These are phyloP conservation scores for Halichondria panicea DNA, from an alignment of 37 sponge, comb jelly and placozoan species.

Conservation along the genomic window DNA sequence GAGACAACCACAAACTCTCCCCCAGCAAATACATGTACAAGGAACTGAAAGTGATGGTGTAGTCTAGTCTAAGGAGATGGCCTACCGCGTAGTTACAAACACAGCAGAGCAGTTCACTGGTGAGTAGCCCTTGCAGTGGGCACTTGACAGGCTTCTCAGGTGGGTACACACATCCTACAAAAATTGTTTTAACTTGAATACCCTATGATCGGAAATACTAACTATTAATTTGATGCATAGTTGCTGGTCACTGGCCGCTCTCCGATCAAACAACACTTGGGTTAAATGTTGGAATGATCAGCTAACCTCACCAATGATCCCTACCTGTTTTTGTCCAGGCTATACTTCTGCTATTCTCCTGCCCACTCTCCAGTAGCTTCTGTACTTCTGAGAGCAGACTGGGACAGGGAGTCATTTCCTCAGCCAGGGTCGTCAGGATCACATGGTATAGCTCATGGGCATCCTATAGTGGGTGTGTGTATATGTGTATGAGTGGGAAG, in stretches of 20 bases:
- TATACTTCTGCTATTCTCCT: background rate
- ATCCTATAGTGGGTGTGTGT: conserved; percentile 39
- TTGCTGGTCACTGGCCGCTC: background rate
- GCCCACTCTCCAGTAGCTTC: background rate
- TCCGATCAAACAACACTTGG: background rate
- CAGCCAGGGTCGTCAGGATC: conserved; percentile 54
- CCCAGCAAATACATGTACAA: background rate
- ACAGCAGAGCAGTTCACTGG: conserved; percentile 56
- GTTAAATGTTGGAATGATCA: background rate
- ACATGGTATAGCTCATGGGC: conserved; percentile 81
- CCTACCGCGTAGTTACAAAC: conserved; percentile 45
- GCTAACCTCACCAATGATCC: background rate
- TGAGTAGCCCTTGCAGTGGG: conserved; percentile 66
- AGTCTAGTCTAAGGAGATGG: too few species aligned
- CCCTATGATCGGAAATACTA: too few species aligned
- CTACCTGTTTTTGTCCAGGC: conserved; percentile 34
- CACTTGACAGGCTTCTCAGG: conserved; percentile 6
- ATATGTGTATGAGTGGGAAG: background rate
- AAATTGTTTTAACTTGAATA: too few species aligned
- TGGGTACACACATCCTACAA: conserved; percentile 6
- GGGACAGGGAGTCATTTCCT: conserved; percentile 43
- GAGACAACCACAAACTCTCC: background rate
- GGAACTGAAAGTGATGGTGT: too few species aligned
- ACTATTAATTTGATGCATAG: background rate
- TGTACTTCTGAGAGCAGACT: conserved; percentile 14